Base-by-base conservation (phyloP, 2,113 vertebrate species). In the Saguinus midas region DNA sequence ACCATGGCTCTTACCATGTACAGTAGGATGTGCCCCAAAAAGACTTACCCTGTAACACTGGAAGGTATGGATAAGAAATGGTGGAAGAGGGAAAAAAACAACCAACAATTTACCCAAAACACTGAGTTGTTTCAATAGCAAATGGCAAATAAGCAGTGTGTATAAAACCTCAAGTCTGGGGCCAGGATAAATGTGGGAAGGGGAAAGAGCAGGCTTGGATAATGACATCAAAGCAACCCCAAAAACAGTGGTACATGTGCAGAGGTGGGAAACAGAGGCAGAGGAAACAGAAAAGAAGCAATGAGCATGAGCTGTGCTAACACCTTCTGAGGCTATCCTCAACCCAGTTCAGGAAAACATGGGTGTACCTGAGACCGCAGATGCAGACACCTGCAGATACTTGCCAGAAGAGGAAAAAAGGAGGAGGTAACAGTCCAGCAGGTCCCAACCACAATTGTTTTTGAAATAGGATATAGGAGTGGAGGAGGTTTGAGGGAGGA, bases 221-320 rank as follows among this genome's bases (percentile, higher is more conserved):
- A 29, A 55, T 1, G 0, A 14, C 0, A 12, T 13, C 3, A 6
- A 79, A 40, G 35, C 27, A 27, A 40, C 40, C 9, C 66, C 0
- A 0, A 0, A 4, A 75, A 23, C 89, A 55, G 57, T 57, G 32
- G 23, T 57, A 48, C 9, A 40, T 25, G 3, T 25, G 70, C 17
- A 57, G 43, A 87, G 83, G 43, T 14, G 6, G 43, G 61, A 32
- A 76, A 80, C 55, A 45, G 64, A 96, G 29, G n/a, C 25, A 25
- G 61, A 58, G 32, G 40, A 72, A 73, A 10, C 11, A 21, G 17
- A 58, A 13, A 12, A 8, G 79, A 16, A 81, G 32, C 37, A 55
- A 3, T 5, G 9, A 55, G 25, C 2, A 0, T 3, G 13, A 52
- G 18, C 7, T 0, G 50, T 16, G 43, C 29, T 90, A 45, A 40